These are phyloP conservation scores for Columba livia DNA, from an alignment of 2,113 vertebrate species.

Conservation along the genomic window DNA sequence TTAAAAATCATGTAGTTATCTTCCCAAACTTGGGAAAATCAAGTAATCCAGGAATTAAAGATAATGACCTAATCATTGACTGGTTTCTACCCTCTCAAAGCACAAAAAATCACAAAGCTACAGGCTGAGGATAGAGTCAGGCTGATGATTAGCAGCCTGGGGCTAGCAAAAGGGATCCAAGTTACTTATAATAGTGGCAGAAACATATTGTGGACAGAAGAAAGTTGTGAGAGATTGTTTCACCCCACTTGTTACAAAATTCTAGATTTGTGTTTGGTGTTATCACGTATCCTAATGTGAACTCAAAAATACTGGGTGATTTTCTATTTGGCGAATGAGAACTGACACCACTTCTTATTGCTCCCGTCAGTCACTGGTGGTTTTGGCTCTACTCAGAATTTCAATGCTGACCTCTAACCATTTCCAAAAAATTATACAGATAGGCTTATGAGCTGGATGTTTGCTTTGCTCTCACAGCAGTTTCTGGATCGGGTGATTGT, in stretches of 20 bases:
- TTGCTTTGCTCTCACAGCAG: constrained; percentile 24
- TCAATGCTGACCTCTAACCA: constrained; percentile 21
- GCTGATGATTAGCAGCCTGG: neutral
- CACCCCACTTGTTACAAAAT: neutral
- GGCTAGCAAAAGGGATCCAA: neutral
- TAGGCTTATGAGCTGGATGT: constrained; percentile 33
- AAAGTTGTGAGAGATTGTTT: constrained; percentile 18
- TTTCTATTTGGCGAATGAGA: neutral
- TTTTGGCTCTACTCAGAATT: constrained; percentile 34
- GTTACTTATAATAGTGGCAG: neutral
- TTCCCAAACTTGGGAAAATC: neutral
- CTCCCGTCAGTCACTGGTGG: neutral
- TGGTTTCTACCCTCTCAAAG: neutral
- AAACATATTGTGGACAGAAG: neutral
- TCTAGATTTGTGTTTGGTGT: neutral
- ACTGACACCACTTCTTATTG: neutral
- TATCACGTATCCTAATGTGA: neutral
- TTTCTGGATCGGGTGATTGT: neutral
- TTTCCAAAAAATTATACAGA: constrained; percentile 34
- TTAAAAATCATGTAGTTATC: neutral
- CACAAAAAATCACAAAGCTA: neutral
- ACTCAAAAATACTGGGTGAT: neutral
- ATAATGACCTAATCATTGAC: neutral
- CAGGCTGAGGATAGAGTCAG: neutral
- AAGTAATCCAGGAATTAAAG: neutral